Base-by-base conservation (phyloP, 2,888 invertebrate genomes). In the Lacanobia oleracea region DNA sequence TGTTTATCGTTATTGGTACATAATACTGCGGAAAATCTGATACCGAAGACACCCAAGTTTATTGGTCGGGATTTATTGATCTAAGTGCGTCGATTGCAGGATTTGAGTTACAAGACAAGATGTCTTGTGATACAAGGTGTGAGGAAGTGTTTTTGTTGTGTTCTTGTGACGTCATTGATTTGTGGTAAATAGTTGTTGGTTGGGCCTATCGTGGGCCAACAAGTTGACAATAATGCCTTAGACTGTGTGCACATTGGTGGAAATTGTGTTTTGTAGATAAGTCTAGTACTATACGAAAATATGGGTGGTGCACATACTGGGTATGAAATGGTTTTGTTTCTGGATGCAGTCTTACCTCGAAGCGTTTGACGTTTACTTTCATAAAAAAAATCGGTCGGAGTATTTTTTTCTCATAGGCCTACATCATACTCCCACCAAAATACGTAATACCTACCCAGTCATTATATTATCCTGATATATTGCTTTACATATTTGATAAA, bases 1-100 rank as follows among this genome's bases (percentile, higher is more conserved):
- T 72, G 72, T 88, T 90, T 90, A 90, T 89, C 81, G 87, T 88
- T 90, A 90, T 88, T 84, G 85, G 81, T 79, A 78, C 82, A 83
- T 87, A 88, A 89, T 87, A 78, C 83, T 78, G 75, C 75, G 74
- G 82, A 81, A 79, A 87, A 90, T 87, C 89, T 82, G 89, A 88
- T 88, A 83, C 72, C 61, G 81, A 71, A 18, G 69, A 75, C 76
- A 70, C 45, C 69, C 59, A 69, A 77, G 79, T 86, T 82, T 81
- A 85, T 86, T 76, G 77, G 68, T 14, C 10, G n/a, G 51, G n/a
- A 63, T 65, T 75, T 84, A 84, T 84, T 83, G 86, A 86, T 76
- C 61, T 72, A 21, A 45, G 51, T 72, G 66, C 50, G 45, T 62
- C 48, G 67, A 73, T 68, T 75, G 57, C 56, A 62, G 68, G 59